Evolutionary conservation across 2,888 invertebrate genomes (phyloP), one percentile per base, ranked within the genome.

Genomic region (Salticus scenicus): DNA sequence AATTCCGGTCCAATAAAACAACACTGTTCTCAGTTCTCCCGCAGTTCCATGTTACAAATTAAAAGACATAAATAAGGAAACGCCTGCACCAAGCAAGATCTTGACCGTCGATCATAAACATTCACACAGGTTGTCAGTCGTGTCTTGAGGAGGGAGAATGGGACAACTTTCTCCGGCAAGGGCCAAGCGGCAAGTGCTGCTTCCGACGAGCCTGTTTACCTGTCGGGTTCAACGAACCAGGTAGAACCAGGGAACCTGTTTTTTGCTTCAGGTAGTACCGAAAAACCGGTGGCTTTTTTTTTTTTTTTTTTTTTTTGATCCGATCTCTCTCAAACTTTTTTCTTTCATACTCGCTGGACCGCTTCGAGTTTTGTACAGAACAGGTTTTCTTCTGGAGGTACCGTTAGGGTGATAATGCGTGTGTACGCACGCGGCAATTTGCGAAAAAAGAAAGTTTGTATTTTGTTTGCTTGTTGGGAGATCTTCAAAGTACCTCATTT

Each of bases 191-290:
- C 83, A 83, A 83, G 83, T 83, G 83, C 73, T 28, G 77, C 47
- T 77, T 33, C 66, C 33, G 71, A 41, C 74, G 84, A 75, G 72
- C 84, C 84, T 85, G 84, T 85, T 85, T 85, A 85, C 84, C 84
- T 85, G 84, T 31, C 66, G 73, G 84, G 85, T 86, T 57, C 85
- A 70, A 71, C 77, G 85, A 86, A 86, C 85, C 85, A 86, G 84
- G 84, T 85, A 85, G 84, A 85, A 79, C 78, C 74, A 85, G 79
- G 78, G 78, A 78, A 85, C 78, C 84, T 79, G 79, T 79, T 77
- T 70, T 41, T 74, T 31, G 67, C 80, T 76, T 64, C 83, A 72
- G 77, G 76, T 77, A 71, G 66, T 70, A 82, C 76, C 64, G 66
- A 77, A 80, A 83, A 83, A 83, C 83, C 83, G 83, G 83, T 83